Percentiles rank a stretch among this genome's conserved stretches.
Evolutionary conservation across 2,113 vertebrate species (phyloP).

Genomic region (Empidonax traillii): DNA sequence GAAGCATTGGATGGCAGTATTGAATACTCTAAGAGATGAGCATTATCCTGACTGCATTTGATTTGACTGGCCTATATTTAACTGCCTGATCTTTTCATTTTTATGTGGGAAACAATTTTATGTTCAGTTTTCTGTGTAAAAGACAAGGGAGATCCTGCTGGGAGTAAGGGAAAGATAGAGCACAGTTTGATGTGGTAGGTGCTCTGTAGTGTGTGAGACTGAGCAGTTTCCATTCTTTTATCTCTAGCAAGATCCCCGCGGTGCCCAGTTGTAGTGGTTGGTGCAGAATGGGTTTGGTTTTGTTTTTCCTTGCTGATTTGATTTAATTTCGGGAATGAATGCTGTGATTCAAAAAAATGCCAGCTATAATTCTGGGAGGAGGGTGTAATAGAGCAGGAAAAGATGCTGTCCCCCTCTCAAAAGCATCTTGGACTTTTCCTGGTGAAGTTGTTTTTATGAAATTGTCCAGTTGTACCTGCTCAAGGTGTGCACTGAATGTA

Average conservation of each 20-base stretch:
- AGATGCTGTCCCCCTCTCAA: not conserved
- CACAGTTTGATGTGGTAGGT: not conserved
- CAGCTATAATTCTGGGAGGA: not conserved
- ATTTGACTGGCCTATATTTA: not conserved
- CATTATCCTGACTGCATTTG: not conserved
- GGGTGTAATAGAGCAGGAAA: not conserved
- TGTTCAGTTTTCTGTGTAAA: not conserved
- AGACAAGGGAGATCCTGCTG: not conserved
- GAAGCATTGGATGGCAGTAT: not conserved
- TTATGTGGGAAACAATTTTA: not conserved
- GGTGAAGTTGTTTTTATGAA: not conserved
- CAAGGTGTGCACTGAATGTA: not conserved
- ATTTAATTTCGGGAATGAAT: not conserved
- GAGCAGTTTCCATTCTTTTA: not conserved
- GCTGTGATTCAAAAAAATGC: not conserved
- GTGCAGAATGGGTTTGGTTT: not conserved
- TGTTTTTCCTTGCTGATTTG: not conserved
- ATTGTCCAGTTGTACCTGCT: not conserved
- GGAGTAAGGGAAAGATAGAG: not conserved
- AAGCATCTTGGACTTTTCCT: not conserved
- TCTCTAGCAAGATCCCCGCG: not conserved
- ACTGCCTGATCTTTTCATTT: not conserved
- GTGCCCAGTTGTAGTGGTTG: not conserved
- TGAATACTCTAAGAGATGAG: not conserved
- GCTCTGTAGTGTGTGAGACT: not conserved